Evolutionary conservation across 2,888 invertebrate genomes (phyloP), one percentile per base, ranked within the genome.

Genomic region (Agonopterix arenella): DNA sequence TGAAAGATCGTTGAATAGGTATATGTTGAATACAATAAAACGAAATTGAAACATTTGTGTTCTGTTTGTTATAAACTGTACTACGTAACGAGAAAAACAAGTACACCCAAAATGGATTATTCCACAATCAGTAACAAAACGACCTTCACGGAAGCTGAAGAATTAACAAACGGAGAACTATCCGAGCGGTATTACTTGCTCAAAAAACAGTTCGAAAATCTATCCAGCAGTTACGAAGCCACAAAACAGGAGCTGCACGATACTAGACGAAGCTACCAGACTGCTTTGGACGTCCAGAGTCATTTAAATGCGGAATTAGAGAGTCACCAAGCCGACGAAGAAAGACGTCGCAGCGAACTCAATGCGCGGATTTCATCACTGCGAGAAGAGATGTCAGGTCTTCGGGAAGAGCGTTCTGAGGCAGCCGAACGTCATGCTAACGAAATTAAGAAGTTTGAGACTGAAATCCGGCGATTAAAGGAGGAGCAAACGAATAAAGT

Each of bases 241-340:
- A 76, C 75, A 1, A 84, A 88, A 63, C 89, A 90, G 59, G 89
- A 90, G 57, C 64, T 89, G 5, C 82, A 90, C 49, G 88, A 89
- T 36, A 72, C 76, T 0, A 80, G 65, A 57, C 68, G 89, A 57
- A 82, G 76, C 56, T 83, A 86, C 57, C 80, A 88, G 56, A 86
- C 84, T 0, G 84, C 89, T 16, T 61, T 86, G 45, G 89, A 89
- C 49, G 77, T 85, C 2, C 89, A 89, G 53, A 78, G 79, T 13
- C 84, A 89, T 58, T 65, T 90, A 41, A 80, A 69, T 42, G 73
- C 80, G 0, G 90, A 90, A 53, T 60, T 90, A 52, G 89, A 89
- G 58, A 72, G 66, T 46, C 70, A 74, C 48, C 89, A 89, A 59
- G 76, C 72, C 0, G 84, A 83, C 11, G 84, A 84, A 55, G 68